Evolutionary conservation across 2,797 vertebrate species (phyloP).

Genomic region (Myripristis jacobus): DNA sequence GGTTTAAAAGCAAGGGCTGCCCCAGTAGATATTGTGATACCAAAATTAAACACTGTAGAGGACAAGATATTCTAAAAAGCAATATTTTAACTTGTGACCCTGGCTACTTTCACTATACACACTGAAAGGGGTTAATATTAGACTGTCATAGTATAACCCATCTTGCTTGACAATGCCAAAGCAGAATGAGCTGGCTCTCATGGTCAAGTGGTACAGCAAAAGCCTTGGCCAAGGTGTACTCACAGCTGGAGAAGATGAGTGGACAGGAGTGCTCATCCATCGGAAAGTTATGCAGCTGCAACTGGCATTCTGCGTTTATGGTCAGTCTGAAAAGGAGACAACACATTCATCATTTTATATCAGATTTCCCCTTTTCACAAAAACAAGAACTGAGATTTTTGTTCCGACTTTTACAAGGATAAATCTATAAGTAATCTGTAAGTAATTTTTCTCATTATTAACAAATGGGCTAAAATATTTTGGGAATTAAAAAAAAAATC

Average conservation of each 20-base stretch:
- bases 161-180: background rate
- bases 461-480: background rate
- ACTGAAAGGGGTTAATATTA: background rate
- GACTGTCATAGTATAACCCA: background rate
- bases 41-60: too few species aligned
- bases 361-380: background rate
- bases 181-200: background rate
- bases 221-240: conserved; percentile 79
- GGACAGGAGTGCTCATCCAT: conserved; percentile 98
- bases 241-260: conserved; percentile 97
- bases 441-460: background rate
- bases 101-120: too few species aligned
- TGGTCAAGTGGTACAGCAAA: background rate
- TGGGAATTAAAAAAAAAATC: too few species aligned
- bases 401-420: too few species aligned
- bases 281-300: conserved; percentile 97
- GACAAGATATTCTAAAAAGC: too few species aligned
- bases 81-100: too few species aligned
- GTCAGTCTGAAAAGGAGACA: conserved; percentile 86
- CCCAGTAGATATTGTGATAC: too few species aligned
- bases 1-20: too few species aligned
- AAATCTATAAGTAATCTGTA: background rate
- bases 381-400: background rate
- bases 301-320: conserved; percentile 96
- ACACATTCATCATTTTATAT: background rate